Conservation (phyloP, 2,113 vertebrate species). For the Macrotis lagotis region DNA sequence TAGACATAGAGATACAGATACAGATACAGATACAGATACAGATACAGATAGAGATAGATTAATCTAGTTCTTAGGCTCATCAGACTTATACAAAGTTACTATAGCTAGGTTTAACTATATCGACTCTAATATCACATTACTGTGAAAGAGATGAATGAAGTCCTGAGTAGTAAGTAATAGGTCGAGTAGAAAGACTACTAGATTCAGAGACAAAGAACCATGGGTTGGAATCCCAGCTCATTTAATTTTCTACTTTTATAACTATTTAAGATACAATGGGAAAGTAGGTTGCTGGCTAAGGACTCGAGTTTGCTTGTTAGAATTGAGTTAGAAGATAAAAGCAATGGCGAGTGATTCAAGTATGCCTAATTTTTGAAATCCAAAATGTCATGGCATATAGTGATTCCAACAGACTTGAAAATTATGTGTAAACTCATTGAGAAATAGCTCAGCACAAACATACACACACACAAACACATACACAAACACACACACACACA, state of each 20-base stretch:
- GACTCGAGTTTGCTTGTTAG: neutral
- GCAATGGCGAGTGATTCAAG: neutral
- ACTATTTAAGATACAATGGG: neutral
- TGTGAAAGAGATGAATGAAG: too few species aligned
- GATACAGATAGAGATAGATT: too few species aligned
- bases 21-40: too few species aligned
- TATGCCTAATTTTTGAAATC: neutral
- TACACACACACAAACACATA: too few species aligned
- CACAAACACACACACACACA: too few species aligned
- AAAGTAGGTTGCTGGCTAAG: neutral
- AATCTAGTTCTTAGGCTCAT: neutral
- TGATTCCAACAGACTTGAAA: neutral
- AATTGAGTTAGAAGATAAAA: neutral
- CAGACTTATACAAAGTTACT: neutral
- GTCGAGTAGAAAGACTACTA: too few species aligned
- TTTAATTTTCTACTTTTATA: neutral
- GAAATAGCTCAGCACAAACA: neutral
- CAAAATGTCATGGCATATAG: neutral
- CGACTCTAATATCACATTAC: too few species aligned
- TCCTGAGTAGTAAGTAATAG: too few species aligned
- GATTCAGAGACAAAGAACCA: too few species aligned
- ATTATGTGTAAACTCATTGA: neutral
- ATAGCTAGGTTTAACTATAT: neutral
- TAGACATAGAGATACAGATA: too few species aligned
- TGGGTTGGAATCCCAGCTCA: too few species aligned